Percentiles rank a stretch among this genome's conserved stretches.
phyloP scores from a whole-genome alignment of 2,797 vertebrate species.

The Halcyon badia region DNA sequence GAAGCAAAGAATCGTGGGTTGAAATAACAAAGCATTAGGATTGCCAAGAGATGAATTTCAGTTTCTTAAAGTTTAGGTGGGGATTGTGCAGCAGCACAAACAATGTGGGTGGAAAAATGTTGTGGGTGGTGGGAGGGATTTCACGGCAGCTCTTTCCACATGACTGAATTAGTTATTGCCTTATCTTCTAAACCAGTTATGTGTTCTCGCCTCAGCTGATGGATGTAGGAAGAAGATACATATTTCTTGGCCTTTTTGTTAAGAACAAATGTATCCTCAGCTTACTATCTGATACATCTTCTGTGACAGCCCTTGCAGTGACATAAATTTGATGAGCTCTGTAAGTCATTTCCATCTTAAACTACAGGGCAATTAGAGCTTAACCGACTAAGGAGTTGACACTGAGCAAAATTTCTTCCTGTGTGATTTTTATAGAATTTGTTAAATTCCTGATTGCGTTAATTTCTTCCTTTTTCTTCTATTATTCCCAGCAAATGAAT shows the following conservation, averaged over 20 bases:
- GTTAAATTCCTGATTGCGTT: background rate
- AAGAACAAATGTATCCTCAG: conserved; percentile 56
- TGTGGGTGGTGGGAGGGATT: conserved; percentile 73
- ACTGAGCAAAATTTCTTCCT: conserved; percentile 28
- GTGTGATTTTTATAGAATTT: conserved; percentile 31
- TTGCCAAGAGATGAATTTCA: conserved; percentile 66
- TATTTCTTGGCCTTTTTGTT: conserved; percentile 43
- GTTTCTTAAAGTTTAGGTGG: conserved; percentile 70
- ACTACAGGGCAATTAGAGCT: conserved; percentile 51
- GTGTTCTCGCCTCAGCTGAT: conserved; percentile 51
- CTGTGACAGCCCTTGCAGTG: conserved; percentile 50
- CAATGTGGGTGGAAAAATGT: conserved; percentile 71
- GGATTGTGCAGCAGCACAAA: conserved; percentile 69
- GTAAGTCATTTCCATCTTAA: conserved; percentile 51
- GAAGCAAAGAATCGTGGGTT: conserved; percentile 26
- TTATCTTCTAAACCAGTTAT: conserved; percentile 72
- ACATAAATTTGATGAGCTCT: conserved; percentile 62
- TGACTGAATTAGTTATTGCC: conserved; percentile 72
- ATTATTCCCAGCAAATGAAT: background rate
- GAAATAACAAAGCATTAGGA: conserved; percentile 63
- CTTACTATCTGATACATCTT: conserved; percentile 64
- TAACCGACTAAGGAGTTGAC: conserved; percentile 51
- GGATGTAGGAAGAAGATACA: conserved; percentile 59
- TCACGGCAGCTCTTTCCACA: conserved; percentile 69
- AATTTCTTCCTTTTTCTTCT: background rate